Evolutionary conservation across 2,113 vertebrate species (phyloP).

Genomic region (Penelope pileata): DNA sequence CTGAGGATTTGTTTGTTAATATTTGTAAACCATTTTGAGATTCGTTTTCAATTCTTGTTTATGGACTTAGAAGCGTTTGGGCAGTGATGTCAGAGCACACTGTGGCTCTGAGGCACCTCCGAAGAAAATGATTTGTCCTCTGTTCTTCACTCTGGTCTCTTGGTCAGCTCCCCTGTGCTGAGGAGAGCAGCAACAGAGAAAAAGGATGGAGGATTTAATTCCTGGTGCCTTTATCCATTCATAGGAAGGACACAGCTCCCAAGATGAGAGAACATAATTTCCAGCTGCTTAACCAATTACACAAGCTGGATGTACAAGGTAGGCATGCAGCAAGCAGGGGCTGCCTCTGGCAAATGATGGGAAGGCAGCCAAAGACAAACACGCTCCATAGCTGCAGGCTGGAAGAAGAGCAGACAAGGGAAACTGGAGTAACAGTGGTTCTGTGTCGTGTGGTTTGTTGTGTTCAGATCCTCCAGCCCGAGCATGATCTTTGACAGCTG

Average conservation of each 20-base stretch:
- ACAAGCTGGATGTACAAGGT: background rate
- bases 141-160: background rate
- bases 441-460: background rate
- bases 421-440: background rate
- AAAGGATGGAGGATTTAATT: background rate
- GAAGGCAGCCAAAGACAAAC: background rate
- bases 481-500: background rate
- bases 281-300: background rate
- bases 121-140: background rate
- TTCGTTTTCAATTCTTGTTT: background rate
- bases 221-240: background rate
- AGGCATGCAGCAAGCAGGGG: background rate
- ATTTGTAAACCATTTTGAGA: background rate
- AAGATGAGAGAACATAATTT: background rate
- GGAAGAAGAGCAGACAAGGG: background rate
- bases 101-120: background rate
- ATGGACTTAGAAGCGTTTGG: background rate
- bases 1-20: background rate
- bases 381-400: background rate
- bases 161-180: background rate
- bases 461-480: background rate
- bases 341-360: background rate
- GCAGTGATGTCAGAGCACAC: background rate
- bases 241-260: background rate
- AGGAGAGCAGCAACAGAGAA: background rate